phyloP scores from a whole-genome alignment of 2,113 vertebrate species.

The Oostethus manadensis region DNA sequence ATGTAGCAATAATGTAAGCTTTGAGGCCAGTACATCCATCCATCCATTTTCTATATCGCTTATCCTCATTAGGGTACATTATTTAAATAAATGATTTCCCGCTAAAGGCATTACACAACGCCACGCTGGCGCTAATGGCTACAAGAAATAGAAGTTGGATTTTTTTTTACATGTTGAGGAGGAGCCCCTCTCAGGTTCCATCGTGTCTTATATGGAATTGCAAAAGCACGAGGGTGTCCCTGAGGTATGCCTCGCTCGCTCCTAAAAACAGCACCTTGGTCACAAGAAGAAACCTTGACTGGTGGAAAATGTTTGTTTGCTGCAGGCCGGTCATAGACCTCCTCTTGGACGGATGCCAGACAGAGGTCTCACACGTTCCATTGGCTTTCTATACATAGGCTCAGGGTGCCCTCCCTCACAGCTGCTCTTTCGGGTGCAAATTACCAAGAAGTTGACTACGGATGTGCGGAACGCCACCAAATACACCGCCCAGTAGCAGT shows the following conservation, averaged over 20 bases:
- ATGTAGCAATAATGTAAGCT: too few species aligned
- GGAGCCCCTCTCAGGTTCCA: slow-evolving; percentile 46
- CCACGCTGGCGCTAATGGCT: slow-evolving; percentile 21
- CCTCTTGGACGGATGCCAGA: slow-evolving; percentile 33
- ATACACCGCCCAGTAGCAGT: neutral
- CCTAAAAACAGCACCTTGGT: slow-evolving; percentile 2
- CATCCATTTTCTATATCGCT: too few species aligned
- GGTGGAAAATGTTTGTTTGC: slow-evolving; percentile 44
- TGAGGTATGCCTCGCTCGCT: slow-evolving; percentile 18
- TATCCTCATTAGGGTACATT: too few species aligned
- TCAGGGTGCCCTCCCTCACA: slow-evolving; percentile 4
- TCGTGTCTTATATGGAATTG: slow-evolving; percentile 36
- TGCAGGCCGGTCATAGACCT: slow-evolving; percentile 6
- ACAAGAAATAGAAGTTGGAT: slow-evolving; percentile 33
- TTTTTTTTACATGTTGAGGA: slow-evolving; percentile 35
- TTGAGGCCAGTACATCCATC: too few species aligned
- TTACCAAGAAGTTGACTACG: slow-evolving; percentile 30
- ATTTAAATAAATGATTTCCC: neutral
- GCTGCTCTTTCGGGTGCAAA: slow-evolving; percentile 31
- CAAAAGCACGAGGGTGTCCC: slow-evolving; percentile 17
- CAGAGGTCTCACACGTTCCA: slow-evolving; percentile 14
- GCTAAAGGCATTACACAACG: neutral
- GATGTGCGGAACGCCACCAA: slow-evolving; percentile 6
- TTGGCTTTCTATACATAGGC: slow-evolving; percentile 46
- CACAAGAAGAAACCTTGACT: slow-evolving; percentile 16